Evolutionary conservation across 2,888 invertebrate species (phyloP), one percentile per base, ranked within the genome.

Genomic region (Anoplius nigerrimus): DNA sequence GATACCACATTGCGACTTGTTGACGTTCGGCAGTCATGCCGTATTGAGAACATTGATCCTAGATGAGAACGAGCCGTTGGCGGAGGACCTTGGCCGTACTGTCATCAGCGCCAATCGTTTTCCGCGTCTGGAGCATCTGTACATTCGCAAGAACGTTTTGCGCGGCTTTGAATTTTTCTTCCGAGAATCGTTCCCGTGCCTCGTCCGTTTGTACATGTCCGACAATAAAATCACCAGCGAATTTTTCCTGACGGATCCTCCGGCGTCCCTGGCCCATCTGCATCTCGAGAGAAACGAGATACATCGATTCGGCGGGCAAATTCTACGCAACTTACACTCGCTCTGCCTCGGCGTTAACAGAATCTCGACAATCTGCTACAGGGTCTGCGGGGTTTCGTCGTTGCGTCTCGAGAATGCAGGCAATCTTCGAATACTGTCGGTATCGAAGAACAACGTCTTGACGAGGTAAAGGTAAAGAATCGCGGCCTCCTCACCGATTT

Each of bases 121-220:
- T 59, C 82, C 81, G 0, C 34, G 62, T 1, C 18, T 86, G n/a
- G 76, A 84, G 18, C 77, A 83, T 59, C 72, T 86, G 1, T 84
- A 84, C 56, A 57, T 86, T 0, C 77, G 84, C 0, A 76, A 80
- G 21, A 84, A 84, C 64, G 67, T 68, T 8, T 27, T 85, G 0
- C 61, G 72, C 18, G 64, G 66, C 16, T 58, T 84, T 15, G 75
- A 70, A 22, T 72, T 83, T 52, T 80, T 81, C 6, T 55, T 82
- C 0, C 57, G 61, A 16, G 69, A 48, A 11, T 55, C 78, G 11
- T 82, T 86, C 56, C 86, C 86, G 5, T 48, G 61, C 24, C 59
- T 86, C n/a, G 83, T 79, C 0, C 82, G 85, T 62, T 72, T 86
- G 0, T 85, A 83, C 21, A 65, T 85, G 4, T 84, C 84, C 1